Evolutionary conservation across 1,140 invertebrate species (phyloP).

Genomic region (Brachionus rubens): DNA sequence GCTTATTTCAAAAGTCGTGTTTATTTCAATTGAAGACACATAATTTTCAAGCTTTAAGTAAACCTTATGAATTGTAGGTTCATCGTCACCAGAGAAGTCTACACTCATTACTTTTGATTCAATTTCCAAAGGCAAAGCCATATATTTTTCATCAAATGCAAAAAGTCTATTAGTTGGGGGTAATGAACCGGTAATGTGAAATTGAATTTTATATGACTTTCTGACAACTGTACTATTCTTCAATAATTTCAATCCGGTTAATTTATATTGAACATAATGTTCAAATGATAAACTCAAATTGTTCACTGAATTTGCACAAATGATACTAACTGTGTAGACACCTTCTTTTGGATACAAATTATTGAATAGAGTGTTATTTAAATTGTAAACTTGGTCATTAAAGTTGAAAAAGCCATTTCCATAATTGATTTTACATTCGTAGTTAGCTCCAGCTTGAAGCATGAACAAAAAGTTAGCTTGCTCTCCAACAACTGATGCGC

Average conservation of each 20-base stretch:
- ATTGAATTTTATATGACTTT: background rate
- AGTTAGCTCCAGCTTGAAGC: conserved; percentile 24
- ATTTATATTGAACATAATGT: background rate
- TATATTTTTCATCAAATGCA: background rate
- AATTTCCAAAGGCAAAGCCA: background rate
- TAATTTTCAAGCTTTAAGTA: conserved; percentile 17
- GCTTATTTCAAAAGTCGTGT: background rate
- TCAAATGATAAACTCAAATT: background rate
- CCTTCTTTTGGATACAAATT: background rate
- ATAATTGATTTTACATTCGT: background rate
- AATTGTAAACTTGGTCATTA: conserved; percentile 3
- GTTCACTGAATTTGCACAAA: conserved; percentile 14
- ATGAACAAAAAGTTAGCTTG: conserved; percentile 3
- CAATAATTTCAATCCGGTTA: conserved; percentile 11
- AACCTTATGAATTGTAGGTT: background rate
- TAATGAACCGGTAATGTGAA: background rate
- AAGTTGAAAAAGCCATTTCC: background rate
- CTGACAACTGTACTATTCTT: background rate
- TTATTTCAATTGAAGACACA: background rate
- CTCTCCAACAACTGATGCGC: background rate
- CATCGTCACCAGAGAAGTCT: background rate
- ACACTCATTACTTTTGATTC: background rate
- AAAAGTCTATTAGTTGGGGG: background rate
- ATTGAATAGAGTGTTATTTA: background rate
- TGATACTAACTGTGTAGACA: conserved; percentile 10